phyloP scores from a whole-genome alignment of 2,113 vertebrate species.

The Rhabdomys dilectus region DNA sequence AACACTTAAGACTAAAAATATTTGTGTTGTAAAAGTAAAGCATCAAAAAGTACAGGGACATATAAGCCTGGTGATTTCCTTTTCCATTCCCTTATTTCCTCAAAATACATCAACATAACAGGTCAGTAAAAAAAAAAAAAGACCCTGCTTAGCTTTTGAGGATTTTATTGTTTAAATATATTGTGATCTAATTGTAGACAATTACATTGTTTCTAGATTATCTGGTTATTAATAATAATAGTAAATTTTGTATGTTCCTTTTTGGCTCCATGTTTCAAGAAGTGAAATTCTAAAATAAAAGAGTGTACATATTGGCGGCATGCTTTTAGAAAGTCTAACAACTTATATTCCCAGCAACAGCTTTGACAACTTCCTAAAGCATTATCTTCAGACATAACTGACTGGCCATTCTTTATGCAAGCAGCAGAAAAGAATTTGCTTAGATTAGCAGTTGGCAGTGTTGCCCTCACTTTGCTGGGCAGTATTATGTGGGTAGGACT shows the following conservation, averaged over 20 bases:
- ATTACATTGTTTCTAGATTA: slow-evolving; percentile 15
- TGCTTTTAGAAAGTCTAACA: slow-evolving; percentile 29
- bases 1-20: slow-evolving; percentile 35
- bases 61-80: not conserved
- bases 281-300: slow-evolving; percentile 9
- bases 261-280: slow-evolving; percentile 1
- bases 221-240: slow-evolving; percentile 31
- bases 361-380: slow-evolving; percentile 28
- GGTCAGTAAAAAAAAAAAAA: slow-evolving; percentile 25
- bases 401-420: slow-evolving; percentile 38
- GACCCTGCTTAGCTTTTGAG: not conserved
- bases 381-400: not conserved
- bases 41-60: not conserved
- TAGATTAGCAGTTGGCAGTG: not conserved
- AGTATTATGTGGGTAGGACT: not conserved
- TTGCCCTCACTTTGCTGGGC: not conserved
- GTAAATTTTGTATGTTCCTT: not conserved
- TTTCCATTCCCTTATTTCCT: not conserved
- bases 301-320: not conserved
- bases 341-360: not conserved
- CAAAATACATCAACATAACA: not conserved
- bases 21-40: not conserved
- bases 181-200: slow-evolving; percentile 30
- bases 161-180: slow-evolving; percentile 23
- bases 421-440: slow-evolving; percentile 26